These are phyloP conservation scores for Paralichthys olivaceus DNA, from an alignment of 2,113 vertebrate genomes.

Conservation along the genomic window DNA sequence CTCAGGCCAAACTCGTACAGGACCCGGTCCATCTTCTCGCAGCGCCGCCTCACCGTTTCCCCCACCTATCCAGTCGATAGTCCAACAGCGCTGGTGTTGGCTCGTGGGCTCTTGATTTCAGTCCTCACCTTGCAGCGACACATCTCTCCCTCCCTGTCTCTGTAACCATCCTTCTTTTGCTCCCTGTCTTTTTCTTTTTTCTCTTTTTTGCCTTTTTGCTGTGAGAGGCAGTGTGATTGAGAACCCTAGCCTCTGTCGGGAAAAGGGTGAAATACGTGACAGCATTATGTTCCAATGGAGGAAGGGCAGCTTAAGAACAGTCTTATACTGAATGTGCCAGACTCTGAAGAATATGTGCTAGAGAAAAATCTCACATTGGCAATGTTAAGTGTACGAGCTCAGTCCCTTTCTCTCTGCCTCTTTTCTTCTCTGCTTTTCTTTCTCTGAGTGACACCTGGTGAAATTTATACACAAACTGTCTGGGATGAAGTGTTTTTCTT, in stretches of 20 bases:
- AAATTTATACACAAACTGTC: constrained; percentile 34
- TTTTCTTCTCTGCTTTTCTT: constrained; percentile 11
- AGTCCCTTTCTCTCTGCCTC: background rate
- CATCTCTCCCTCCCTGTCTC: constrained; percentile 11
- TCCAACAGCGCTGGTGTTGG: constrained; percentile 25
- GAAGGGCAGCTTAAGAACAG: constrained; percentile 51
- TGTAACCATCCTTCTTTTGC: constrained; percentile 19
- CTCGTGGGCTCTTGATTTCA: constrained; percentile 37
- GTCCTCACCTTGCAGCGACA: constrained; percentile 31
- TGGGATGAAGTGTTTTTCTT: constrained; percentile 6
- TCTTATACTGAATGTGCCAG: constrained; percentile 44
- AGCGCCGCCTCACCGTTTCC: background rate
- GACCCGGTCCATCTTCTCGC: constrained; percentile 46
- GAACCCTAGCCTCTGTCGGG: constrained; percentile 24
- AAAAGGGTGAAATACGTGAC: constrained; percentile 51
- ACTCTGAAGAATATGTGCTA: constrained; percentile 30
- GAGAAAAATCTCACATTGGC: constrained; percentile 37
- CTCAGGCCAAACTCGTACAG: constrained; percentile 69
- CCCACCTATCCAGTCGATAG: constrained; percentile 34
- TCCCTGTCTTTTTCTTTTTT: constrained; percentile 8
- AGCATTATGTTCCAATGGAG: constrained; percentile 33
- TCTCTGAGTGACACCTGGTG: constrained; percentile 22
- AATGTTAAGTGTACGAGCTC: constrained; percentile 1
- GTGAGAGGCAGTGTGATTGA: constrained; percentile 49
- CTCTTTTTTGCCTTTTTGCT: background rate